Conservation (phyloP, 2,797 vertebrate genomes). For the Gastrophryne carolinensis region DNA sequence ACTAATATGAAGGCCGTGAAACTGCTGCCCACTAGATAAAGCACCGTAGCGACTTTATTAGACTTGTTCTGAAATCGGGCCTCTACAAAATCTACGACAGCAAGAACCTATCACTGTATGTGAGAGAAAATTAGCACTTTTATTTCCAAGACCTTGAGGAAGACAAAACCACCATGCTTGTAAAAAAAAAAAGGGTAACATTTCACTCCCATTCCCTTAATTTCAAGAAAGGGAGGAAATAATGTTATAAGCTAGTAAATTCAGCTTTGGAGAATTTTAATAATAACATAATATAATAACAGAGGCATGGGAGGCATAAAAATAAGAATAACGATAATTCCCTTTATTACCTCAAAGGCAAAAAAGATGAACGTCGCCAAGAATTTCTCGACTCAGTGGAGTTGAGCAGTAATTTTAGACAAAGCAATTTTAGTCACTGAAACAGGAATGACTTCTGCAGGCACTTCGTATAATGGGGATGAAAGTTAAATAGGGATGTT, state of each 20-base stretch:
- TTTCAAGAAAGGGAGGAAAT: constrained; percentile 5
- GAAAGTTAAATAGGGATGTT: constrained; percentile 30
- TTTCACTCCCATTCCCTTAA: not conserved
- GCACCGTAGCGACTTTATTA: not conserved
- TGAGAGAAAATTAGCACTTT: not conserved
- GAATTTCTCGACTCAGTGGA: constrained; percentile 20
- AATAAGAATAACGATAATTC: constrained; percentile 44
- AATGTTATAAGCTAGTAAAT: not conserved
- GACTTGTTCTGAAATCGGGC: not conserved
- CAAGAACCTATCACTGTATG: not conserved
- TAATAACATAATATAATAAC: constrained; percentile 30
- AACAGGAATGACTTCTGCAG: constrained; percentile 22
- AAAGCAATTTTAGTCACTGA: constrained; percentile 40
- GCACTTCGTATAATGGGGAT: constrained; percentile 24
- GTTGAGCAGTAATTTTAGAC: constrained; percentile 39
- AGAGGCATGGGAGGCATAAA: constrained; percentile 28
- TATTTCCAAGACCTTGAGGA: not conserved
- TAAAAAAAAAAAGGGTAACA: not conserved
- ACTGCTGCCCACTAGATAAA: not conserved
- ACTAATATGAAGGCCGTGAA: not conserved
- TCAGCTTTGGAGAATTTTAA: constrained; percentile 2
- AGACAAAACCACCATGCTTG: not conserved
- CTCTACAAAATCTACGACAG: not conserved
- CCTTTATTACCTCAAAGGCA: constrained; percentile 34
- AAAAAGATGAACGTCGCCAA: constrained; percentile 8